phyloP scores from a whole-genome alignment of 2,797 vertebrate genomes.

The Glyptemys insculpta region DNA sequence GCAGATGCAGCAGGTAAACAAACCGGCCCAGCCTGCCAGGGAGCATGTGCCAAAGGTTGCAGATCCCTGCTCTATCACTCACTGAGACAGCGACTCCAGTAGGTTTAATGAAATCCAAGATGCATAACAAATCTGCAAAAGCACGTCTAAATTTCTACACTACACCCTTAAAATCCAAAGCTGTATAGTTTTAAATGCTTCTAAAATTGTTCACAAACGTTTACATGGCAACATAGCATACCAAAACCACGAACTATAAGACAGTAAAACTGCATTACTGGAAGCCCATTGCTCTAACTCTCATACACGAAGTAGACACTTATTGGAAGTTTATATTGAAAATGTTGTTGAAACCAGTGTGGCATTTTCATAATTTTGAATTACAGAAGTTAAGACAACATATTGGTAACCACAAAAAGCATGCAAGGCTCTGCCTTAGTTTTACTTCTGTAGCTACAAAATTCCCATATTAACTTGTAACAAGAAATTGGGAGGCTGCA shows the following conservation, averaged over 20 bases:
- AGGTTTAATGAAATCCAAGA: background rate
- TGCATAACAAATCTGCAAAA: background rate
- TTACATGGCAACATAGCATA: background rate
- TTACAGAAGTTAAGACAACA: background rate
- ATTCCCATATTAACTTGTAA: background rate
- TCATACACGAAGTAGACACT: background rate
- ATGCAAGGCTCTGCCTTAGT: background rate
- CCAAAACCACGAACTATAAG: background rate
- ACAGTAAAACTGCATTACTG: background rate
- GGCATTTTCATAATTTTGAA: background rate
- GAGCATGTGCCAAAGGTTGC: too few relatives aligned
- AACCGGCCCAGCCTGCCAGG: too few relatives aligned
- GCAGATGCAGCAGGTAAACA: too few relatives aligned
- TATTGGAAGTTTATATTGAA: background rate
- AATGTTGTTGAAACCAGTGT: background rate
- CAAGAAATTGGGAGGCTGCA: background rate
- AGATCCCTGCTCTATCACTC: background rate
- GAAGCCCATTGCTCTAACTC: background rate
- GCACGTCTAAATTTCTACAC: background rate
- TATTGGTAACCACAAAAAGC: background rate
- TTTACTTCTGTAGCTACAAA: background rate
- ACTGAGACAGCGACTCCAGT: rapidly evolving
- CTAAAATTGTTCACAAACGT: background rate
- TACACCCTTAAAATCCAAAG: background rate
- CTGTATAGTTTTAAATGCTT: rapidly evolving